phyloP scores from a whole-genome alignment of 2,888 invertebrate species.

The Anodontia alba region DNA sequence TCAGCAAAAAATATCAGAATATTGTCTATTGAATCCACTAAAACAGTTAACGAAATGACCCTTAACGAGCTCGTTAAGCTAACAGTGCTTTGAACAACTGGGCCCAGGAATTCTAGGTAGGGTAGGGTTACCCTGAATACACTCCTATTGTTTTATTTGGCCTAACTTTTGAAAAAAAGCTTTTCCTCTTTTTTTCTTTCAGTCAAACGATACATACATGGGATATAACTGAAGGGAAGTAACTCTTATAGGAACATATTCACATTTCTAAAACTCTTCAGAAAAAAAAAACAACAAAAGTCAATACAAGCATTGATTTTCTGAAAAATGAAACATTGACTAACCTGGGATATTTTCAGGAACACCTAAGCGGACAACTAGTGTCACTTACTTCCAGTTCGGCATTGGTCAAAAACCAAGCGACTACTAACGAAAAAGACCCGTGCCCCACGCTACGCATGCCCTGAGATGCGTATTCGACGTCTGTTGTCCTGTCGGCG shows the following conservation, averaged over 20 bases:
- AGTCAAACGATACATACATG: not conserved
- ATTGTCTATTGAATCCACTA: no score
- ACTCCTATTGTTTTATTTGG: no score
- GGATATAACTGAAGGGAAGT: slow-evolving; percentile 10
- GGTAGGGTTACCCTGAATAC: no score
- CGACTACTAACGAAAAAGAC: slow-evolving; percentile 42
- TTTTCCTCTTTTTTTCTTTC: not conserved
- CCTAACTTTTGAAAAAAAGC: no score
- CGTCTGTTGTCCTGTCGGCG: not conserved
- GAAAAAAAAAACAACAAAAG: not conserved
- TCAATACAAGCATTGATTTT: not conserved
- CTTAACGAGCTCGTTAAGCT: no score
- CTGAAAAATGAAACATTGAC: not conserved
- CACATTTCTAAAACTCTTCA: not conserved
- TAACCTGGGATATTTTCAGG: slow-evolving; percentile 48
- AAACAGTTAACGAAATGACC: no score
- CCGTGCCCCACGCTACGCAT: slow-evolving; percentile 45
- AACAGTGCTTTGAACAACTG: no score
- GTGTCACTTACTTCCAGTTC: slow-evolving; percentile 56
- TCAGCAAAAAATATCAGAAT: no score
- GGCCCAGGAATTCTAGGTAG: no score
- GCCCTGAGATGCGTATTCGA: slow-evolving; percentile 32
- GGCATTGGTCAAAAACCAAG: slow-evolving; percentile 41
- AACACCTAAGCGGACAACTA: slow-evolving; percentile 51
- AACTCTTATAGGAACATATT: not conserved